Base-by-base conservation (phyloP, 1,140 invertebrate species). In the Lasaia peninsularis region DNA sequence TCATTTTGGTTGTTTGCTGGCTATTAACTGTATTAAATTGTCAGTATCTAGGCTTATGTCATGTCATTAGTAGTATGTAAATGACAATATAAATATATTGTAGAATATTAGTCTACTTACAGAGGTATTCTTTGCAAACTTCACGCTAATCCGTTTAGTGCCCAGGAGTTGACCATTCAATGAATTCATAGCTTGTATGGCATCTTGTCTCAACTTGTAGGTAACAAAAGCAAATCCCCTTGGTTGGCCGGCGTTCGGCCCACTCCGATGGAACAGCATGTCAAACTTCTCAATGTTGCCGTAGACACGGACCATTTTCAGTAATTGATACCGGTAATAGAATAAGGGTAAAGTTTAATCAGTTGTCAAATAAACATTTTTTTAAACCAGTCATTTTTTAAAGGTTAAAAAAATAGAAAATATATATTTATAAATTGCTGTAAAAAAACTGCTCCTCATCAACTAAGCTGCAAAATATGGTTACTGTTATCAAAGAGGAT, bases 201-300 rank as follows among this genome's bases (percentile, higher is more conserved):
- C 94, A 73, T 94, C 92, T 65, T 93, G 91, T 50, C 91, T 86
- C 73, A 89, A 90, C 69, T 93, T 91, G 75, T 95, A 98, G 0
- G 96, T 98, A 20, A 97, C 95, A 89, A 98, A 98, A 31, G 96
- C 96, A 83, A 98, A 98, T n/a, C 97, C 97, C 65, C 96, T 89
- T 0, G 97, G 95, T 80, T 96, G 95, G 40, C 96, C 97, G 72
- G 93, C 93, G 72, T 95, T 92, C 51, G 96, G 95, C 55, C 97
- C 97, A 60, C 93, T 93, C 65, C 96, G 96, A 83, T 98, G 96
- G 83, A 97, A 98, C 53, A 98, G 92, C 86, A 98, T 94, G 88
- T 98, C 96, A 91, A 98, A 98, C 92, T 97, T 97, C 90, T 96
- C 94, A 73, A 98, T 94, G 68, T 92, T 90, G 79, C 97, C 97